These are phyloP conservation scores for Tromatobia lineatoria DNA, from an alignment of 2,888 invertebrate species.

Conservation along the genomic window DNA sequence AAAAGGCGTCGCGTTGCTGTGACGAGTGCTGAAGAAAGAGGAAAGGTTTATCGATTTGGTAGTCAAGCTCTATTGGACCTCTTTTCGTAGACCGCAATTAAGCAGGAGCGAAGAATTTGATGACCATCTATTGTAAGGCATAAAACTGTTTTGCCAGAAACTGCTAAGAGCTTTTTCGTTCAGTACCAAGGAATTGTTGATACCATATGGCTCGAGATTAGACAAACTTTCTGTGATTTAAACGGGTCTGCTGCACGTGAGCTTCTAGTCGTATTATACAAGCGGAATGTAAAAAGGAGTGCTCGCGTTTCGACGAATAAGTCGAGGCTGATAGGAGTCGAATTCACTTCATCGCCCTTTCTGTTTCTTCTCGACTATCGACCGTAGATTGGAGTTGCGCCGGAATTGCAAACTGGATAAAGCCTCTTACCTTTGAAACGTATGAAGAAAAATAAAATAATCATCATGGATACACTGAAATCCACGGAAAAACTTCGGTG, in stretches of 20 bases:
- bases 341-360: conserved; percentile 10
- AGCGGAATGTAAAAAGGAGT: conserved; percentile 48
- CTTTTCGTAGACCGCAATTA: neutral
- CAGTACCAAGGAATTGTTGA: neutral
- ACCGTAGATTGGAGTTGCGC: conserved; percentile 83
- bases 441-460: neutral
- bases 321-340: conserved; percentile 24
- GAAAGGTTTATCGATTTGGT: conserved; percentile 38
- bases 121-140: neutral
- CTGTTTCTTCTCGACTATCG: conserved; percentile 75
- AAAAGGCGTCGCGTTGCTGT: conserved; percentile 24
- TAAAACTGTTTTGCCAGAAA: neutral
- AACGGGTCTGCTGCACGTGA: conserved; percentile 55
- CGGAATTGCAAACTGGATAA: conserved; percentile 77
- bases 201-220: neutral
- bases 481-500: neutral
- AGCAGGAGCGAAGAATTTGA: neutral
- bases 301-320: conserved; percentile 24
- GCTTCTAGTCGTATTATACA: neutral
- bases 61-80: neutral
- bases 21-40: conserved; percentile 54
- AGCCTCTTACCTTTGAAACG: conserved; percentile 63
- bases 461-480: neutral
- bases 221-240: conserved; percentile 61
- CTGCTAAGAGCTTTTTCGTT: neutral